Conservation (phyloP, 1,140 invertebrate genomes). For the Uloborus diversus region DNA sequence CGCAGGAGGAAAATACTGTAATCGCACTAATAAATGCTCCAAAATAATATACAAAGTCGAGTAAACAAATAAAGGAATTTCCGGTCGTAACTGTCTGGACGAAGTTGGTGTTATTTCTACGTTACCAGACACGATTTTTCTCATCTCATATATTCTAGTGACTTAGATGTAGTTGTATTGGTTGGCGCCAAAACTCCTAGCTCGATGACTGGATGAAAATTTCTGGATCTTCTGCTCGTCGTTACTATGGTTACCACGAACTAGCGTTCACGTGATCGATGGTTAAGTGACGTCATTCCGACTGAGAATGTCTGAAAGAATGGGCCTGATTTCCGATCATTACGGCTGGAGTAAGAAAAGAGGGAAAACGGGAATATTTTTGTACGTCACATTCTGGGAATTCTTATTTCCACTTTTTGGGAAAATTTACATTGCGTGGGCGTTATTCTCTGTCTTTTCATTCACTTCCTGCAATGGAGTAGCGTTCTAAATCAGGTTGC, state of each 20-base stretch:
- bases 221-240: slow-evolving; percentile 47
- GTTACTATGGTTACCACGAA: slow-evolving; percentile 48
- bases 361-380: neutral
- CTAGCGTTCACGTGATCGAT: slow-evolving; percentile 47
- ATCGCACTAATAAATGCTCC: neutral
- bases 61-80: slow-evolving; percentile 31
- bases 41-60: neutral
- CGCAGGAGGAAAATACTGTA: neutral
- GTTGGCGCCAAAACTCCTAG: slow-evolving; percentile 55
- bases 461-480: too few species aligned
- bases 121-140: slow-evolving; percentile 2
- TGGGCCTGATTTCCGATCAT: slow-evolving; percentile 22
- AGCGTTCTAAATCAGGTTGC: too few species aligned
- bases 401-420: neutral
- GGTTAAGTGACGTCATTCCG: slow-evolving; percentile 43
- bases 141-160: neutral
- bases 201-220: slow-evolving; percentile 53
- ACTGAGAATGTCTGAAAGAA: slow-evolving; percentile 34
- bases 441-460: too few species aligned
- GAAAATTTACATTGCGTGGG: too few species aligned
- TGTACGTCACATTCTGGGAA: neutral
- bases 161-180: slow-evolving; percentile 38
- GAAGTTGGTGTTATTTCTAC: neutral
- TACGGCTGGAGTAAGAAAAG: neutral
- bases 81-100: slow-evolving; percentile 1